phyloP scores from a whole-genome alignment of 2,113 vertebrate genomes.

The Megatriorchis doriae region DNA sequence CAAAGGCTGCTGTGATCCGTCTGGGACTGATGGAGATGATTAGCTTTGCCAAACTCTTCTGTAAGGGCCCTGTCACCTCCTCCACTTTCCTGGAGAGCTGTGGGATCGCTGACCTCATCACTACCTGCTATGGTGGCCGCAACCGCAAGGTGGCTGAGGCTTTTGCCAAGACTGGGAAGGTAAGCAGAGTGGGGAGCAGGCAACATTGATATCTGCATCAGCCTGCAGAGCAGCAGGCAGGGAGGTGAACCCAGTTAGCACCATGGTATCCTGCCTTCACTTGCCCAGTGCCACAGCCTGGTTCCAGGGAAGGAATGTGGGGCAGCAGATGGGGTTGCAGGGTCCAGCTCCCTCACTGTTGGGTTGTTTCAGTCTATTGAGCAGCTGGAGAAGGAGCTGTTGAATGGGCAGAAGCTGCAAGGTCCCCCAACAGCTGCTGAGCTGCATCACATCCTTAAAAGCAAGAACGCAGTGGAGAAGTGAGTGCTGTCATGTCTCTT shows the following conservation, averaged over 20 bases:
- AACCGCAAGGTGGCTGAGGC: constrained; percentile 94
- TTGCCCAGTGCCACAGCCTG: fast-evolving
- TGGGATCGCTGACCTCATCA: constrained; percentile 93
- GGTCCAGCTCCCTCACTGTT: background rate
- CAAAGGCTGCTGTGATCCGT: constrained; percentile 94
- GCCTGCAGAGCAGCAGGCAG: background rate
- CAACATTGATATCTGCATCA: fast-evolving
- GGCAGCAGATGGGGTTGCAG: background rate
- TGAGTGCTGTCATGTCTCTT: constrained; percentile 64
- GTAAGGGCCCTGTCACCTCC: constrained; percentile 78
- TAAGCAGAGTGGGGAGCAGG: constrained; percentile 36
- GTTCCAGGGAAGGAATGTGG: background rate
- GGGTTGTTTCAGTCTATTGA: constrained; percentile 82
- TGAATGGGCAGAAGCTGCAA: constrained; percentile 97
- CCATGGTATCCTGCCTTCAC: background rate
- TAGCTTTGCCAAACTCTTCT: constrained; percentile 87
- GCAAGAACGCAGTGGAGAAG: constrained; percentile 87
- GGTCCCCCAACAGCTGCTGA: constrained; percentile 91
- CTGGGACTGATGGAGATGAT: constrained; percentile 99
- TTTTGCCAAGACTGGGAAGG: constrained; percentile 90
- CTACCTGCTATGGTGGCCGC: constrained; percentile 93
- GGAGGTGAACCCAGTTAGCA: background rate
- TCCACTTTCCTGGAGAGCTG: constrained; percentile 97
- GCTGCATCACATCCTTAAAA: constrained; percentile 84
- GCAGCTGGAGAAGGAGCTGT: constrained; percentile 92